These are phyloP conservation scores for Haliclona indistincta DNA, from an alignment of 37 sponge, comb jelly and placozoan genomes.

Conservation along the genomic window DNA sequence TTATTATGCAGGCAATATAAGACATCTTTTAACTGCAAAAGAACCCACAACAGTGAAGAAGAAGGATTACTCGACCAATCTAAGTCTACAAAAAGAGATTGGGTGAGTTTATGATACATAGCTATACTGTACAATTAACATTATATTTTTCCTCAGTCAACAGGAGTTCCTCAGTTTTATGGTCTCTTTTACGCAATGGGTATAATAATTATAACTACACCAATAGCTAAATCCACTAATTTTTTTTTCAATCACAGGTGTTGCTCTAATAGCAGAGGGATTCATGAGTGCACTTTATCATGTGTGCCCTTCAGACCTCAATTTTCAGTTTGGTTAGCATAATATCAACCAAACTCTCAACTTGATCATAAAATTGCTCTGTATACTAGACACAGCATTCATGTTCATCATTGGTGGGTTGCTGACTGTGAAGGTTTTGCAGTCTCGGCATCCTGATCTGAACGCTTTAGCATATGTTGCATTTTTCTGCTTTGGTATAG, in stretches of 20 bases:
- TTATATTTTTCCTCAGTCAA: no score
- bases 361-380: no score
- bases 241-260: conserved; percentile 13
- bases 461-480: conserved; percentile 79
- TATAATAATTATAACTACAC: background rate
- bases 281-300: conserved; percentile 88
- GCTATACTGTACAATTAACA: no score
- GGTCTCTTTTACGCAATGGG: conserved; percentile 89
- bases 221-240: no score
- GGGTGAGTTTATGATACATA: no score
- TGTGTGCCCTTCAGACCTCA: conserved; percentile 86
- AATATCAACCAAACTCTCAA: background rate
- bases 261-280: conserved; percentile 70
- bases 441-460: conserved; percentile 95
- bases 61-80: no score
- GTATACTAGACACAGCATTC: conserved; percentile 88
- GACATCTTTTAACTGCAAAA: no score
- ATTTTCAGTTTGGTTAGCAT: conserved; percentile 89
- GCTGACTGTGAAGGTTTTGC: conserved; percentile 76
- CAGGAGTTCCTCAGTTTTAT: conserved; percentile 84
- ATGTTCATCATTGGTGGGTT: conserved; percentile 95
- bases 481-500: conserved; percentile 86
- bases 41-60: no score
- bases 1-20: no score
- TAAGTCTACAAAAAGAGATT: background rate